Evolutionary conservation across 2,113 vertebrate genomes (phyloP).

Genomic region (Callipepla squamata): DNA sequence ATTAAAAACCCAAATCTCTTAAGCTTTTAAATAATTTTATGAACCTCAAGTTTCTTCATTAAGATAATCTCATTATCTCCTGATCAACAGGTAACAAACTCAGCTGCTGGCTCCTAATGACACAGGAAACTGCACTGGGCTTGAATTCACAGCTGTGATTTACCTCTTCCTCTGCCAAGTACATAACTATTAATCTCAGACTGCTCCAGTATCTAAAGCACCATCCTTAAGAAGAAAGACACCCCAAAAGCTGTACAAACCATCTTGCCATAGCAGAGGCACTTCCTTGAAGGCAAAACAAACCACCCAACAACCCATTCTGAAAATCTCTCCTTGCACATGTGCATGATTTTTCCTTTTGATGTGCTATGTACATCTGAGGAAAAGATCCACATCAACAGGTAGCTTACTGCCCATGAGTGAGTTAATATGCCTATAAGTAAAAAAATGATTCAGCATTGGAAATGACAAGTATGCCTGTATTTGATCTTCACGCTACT

Average conservation of each 20-base stretch:
- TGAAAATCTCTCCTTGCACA: too few species aligned
- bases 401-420: not conserved
- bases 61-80: not conserved
- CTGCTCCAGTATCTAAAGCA: not conserved
- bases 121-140: not conserved
- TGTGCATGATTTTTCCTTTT: fast-evolving
- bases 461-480: not conserved
- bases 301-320: not conserved
- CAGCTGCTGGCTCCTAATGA: not conserved
- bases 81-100: not conserved
- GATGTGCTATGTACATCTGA: fast-evolving
- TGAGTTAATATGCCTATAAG: not conserved
- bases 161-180: not conserved
- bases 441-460: not conserved
- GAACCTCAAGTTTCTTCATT: not conserved
- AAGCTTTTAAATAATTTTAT: not conserved
- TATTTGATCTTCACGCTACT: not conserved
- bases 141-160: not conserved
- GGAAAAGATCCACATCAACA: not conserved
- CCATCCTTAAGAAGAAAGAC: not conserved
- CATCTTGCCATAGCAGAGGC: not conserved
- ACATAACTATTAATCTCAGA: not conserved
- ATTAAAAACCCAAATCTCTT: not conserved
- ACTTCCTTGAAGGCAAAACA: not conserved
- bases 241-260: not conserved